Conservation (phyloP, 2,113 vertebrate species). For the Corythoichthys intestinalis region DNA sequence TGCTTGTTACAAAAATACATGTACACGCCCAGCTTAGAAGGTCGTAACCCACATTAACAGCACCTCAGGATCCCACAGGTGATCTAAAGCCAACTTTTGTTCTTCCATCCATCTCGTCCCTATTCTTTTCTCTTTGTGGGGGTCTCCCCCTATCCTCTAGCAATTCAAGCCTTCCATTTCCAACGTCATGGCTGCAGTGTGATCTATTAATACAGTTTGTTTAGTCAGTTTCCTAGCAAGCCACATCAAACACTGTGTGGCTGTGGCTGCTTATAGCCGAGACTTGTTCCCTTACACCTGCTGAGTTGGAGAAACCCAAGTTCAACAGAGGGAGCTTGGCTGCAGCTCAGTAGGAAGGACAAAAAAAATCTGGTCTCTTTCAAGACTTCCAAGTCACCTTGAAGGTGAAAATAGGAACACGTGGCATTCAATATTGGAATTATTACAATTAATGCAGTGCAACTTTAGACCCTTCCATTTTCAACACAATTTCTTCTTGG, state of each 20-base stretch:
- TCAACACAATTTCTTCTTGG: not conserved
- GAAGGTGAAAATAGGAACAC: constrained; percentile 49
- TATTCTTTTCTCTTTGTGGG: constrained; percentile 49
- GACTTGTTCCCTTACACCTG: constrained; percentile 71
- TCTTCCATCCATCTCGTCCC: constrained; percentile 5
- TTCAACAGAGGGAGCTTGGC: constrained; percentile 58
- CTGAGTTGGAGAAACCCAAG: constrained; percentile 75
- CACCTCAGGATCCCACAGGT: constrained; percentile 27
- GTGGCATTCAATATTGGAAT: constrained; percentile 40
- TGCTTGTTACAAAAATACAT: constrained; percentile 59
- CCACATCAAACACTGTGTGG: constrained; percentile 76
- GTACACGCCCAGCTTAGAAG: constrained; percentile 30
- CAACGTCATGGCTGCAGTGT: constrained; percentile 67
- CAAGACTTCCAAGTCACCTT: constrained; percentile 54
- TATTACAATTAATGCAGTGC: constrained; percentile 16
- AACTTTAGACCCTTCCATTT: not conserved
- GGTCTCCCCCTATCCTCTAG: constrained; percentile 71
- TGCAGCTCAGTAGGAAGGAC: constrained; percentile 40
- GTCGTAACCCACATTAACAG: constrained; percentile 14
- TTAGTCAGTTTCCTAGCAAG: constrained; percentile 83
- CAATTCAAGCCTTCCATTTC: constrained; percentile 71
- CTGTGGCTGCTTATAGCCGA: constrained; percentile 74
- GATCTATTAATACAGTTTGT: constrained; percentile 83
- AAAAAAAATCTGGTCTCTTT: constrained; percentile 45
- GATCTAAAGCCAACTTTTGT: constrained; percentile 16